phyloP scores from a whole-genome alignment of 2,797 vertebrate genomes.

The Cichlasoma orientale region DNA sequence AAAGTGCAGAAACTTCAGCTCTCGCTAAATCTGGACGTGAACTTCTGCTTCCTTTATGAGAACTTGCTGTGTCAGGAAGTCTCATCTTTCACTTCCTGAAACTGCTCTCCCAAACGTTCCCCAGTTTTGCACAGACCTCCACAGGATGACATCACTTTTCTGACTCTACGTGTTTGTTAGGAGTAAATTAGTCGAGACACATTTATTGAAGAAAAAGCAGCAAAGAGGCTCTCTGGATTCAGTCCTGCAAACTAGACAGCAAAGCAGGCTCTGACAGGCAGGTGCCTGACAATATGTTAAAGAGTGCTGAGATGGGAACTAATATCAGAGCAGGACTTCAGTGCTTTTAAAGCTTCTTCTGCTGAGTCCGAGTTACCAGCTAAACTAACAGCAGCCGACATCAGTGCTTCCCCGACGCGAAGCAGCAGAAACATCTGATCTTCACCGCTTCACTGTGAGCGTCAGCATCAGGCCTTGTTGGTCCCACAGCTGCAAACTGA shows the following conservation, averaged over 20 bases:
- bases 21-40: background rate
- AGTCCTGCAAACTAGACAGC: background rate
- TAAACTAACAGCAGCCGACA: too few relatives aligned
- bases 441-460: too few relatives aligned
- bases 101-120: background rate
- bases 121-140: rapidly evolving
- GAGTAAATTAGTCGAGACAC: background rate
- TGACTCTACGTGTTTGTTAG: background rate
- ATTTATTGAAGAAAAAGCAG: background rate
- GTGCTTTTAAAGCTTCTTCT: too few relatives aligned
- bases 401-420: too few relatives aligned
- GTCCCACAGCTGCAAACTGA: too few relatives aligned
- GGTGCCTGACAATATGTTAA: too few relatives aligned
- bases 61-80: background rate
- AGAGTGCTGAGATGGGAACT: too few relatives aligned
- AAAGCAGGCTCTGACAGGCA: too few relatives aligned
- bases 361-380: too few relatives aligned
- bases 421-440: too few relatives aligned
- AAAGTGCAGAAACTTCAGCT: background rate
- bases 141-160: background rate
- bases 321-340: too few relatives aligned
- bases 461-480: too few relatives aligned
- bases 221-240: background rate
- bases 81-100: background rate
- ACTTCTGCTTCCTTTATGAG: rapidly evolving